Evolutionary conservation across 2,888 invertebrate genomes (phyloP), one percentile per base, ranked within the genome.

Genomic region (Cheilosia vulpina): DNA sequence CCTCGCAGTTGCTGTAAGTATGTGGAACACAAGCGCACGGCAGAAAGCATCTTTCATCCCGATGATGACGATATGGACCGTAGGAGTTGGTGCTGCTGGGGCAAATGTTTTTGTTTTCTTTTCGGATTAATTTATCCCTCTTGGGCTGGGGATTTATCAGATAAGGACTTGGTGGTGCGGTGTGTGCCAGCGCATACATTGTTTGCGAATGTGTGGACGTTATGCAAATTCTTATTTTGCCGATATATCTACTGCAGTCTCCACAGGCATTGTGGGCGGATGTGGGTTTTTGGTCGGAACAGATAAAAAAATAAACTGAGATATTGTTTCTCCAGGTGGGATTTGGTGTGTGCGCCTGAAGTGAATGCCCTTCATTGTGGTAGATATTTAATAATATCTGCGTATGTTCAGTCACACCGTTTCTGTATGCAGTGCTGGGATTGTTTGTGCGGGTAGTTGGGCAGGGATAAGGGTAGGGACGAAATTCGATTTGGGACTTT

Each of bases 81-180:
- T 75, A 57, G 76, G 83, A 73, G 75, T 69, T 63, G 63, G n/a
- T 60, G 66, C 60, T 60, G 58, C 41, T 17, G 17, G 58, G 66
- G 60, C 24, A 21, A 62, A 62, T 77, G 69, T 53, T 76, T 72
- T 66, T 79, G 75, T 71, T 76, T 75, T 71, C 66, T 71, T 71
- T 71, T 58, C 50, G 58, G 53, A 79, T 80, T 84, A 80, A 79
- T 84, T 79, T 79, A 80, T 84, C 71, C 84, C 84, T 80, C 52
- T 84, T 66, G 75, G 75, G 63, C 63, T 53, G 41, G 27, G 73
- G 75, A 84, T 84, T 84, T 79, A 79, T 84, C 80, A 84, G 84
- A 84, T 84, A 84, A 84, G 84, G 84, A 80, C 69, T 75, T 69
- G 75, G 31, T 57, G 63, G 60, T 69, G 58, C 53, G 57, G 63